phyloP scores from a whole-genome alignment of 1,140 invertebrate genomes.

The Tribolium castaneum region DNA sequence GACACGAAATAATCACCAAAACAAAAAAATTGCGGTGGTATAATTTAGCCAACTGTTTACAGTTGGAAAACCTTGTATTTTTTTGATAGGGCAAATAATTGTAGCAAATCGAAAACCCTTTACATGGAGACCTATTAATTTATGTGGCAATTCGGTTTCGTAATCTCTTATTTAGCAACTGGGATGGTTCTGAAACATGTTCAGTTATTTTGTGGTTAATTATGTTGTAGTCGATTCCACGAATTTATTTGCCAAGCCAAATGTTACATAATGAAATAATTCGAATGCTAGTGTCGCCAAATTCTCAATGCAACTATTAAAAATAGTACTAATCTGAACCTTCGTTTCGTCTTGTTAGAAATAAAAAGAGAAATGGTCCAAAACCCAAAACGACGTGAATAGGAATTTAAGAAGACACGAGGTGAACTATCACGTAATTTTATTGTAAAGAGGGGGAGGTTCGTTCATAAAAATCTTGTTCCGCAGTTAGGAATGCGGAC shows the following conservation, averaged over 20 bases:
- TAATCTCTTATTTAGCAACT: not conserved
- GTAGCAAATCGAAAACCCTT: not conserved
- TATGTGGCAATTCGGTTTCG: not conserved
- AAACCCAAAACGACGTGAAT: not conserved
- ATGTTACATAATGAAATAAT: constrained; percentile 23
- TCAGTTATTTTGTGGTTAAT: constrained; percentile 32
- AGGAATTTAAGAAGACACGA: not conserved
- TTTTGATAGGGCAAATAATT: not conserved
- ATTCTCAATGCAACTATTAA: not conserved
- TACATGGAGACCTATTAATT: not conserved
- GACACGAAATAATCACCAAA: constrained; percentile 10
- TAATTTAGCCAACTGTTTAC: constrained; percentile 7
- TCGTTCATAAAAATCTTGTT: constrained; percentile 39
- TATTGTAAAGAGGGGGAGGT: constrained; percentile 22
- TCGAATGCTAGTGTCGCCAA: not conserved
- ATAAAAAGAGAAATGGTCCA: too few relatives aligned
- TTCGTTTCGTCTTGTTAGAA: too few relatives aligned
- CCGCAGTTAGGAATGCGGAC: constrained; percentile 38
- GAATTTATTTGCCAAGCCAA: constrained; percentile 21
- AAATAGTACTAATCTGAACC: too few relatives aligned
- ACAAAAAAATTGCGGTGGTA: not conserved
- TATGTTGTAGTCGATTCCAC: constrained; percentile 14
- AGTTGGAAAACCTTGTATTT: constrained; percentile 10
- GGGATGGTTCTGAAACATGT: not conserved
- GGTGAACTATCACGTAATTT: not conserved